These are phyloP conservation scores for Pagetopsis macropterus DNA, from an alignment of 2,797 vertebrate species.

Conservation along the genomic window DNA sequence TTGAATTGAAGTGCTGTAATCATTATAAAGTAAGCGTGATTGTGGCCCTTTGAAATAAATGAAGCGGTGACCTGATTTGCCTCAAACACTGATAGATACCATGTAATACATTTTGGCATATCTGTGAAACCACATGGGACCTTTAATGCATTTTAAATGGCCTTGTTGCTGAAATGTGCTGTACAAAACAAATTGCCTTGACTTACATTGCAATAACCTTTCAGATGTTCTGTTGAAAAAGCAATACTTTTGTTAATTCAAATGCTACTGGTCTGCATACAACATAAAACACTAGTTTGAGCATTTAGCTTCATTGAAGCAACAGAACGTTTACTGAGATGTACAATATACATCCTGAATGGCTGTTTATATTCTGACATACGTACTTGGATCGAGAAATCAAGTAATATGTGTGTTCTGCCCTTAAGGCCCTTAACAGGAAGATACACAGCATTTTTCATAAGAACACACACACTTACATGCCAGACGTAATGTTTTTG, in stretches of 20 bases:
- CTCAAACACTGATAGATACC: not conserved
- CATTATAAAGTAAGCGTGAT: not conserved
- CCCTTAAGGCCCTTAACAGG: slow-evolving; percentile 35
- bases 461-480: slow-evolving; percentile 19
- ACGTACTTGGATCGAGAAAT: slow-evolving; percentile 9
- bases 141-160: no score
- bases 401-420: slow-evolving; percentile 1
- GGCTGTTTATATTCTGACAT: slow-evolving; percentile 24
- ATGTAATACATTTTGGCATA: no score
- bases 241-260: not conserved
- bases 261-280: not conserved
- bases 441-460: slow-evolving; percentile 43
- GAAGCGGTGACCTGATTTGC: not conserved
- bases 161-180: no score
- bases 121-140: no score
- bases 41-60: no score
- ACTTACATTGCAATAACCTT: not conserved
- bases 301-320: not conserved
- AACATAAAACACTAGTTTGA: not conserved
- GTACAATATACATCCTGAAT: slow-evolving; percentile 10
- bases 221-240: not conserved
- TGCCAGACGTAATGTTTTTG: slow-evolving; percentile 49
- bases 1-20: not conserved
- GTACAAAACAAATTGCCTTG: no score
- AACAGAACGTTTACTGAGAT: not conserved